phyloP scores from a whole-genome alignment of 2,113 vertebrate genomes.

The Apeltes quadracus region DNA sequence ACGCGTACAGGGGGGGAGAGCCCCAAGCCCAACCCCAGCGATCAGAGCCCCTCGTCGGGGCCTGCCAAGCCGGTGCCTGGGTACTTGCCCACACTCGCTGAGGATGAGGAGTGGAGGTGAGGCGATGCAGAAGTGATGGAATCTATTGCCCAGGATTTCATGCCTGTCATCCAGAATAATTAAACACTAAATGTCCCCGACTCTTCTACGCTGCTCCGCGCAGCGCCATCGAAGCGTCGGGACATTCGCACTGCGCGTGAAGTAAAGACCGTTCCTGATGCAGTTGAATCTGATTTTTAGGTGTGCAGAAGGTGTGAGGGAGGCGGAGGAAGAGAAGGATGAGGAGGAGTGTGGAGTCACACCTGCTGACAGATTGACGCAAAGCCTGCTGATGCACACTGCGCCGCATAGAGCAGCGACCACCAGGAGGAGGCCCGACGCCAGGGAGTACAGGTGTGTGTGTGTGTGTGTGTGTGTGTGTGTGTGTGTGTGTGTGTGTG shows the following conservation, averaged over 20 bases:
- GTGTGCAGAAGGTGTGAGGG: constrained; percentile 58
- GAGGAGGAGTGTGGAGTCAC: constrained; percentile 77
- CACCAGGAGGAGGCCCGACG: constrained; percentile 84
- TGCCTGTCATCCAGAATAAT: neutral
- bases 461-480: neutral
- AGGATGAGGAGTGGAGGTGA: constrained; percentile 94
- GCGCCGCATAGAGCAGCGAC: constrained; percentile 80
- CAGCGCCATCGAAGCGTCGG: neutral
- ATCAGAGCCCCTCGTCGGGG: constrained; percentile 90
- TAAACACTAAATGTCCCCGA: neutral
- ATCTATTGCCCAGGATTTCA: neutral
- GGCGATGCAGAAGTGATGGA: constrained; percentile 55
- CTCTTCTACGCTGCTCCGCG: neutral
- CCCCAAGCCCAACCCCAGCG: constrained; percentile 87
- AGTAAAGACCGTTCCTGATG: neutral
- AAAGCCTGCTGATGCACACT: constrained; percentile 90
- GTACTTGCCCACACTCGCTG: constrained; percentile 90
- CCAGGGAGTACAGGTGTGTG: constrained; percentile 88
- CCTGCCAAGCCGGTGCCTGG: constrained; percentile 85
- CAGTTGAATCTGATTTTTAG: constrained; percentile 37
- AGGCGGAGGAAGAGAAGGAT: constrained; percentile 49
- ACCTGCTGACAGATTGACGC: constrained; percentile 84
- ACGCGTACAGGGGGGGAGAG: constrained; percentile 92
- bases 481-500: too few species aligned
- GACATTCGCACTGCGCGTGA: too few species aligned